These are phyloP conservation scores for Falco punctatus DNA, from an alignment of 2,113 vertebrate species.

Conservation along the genomic window DNA sequence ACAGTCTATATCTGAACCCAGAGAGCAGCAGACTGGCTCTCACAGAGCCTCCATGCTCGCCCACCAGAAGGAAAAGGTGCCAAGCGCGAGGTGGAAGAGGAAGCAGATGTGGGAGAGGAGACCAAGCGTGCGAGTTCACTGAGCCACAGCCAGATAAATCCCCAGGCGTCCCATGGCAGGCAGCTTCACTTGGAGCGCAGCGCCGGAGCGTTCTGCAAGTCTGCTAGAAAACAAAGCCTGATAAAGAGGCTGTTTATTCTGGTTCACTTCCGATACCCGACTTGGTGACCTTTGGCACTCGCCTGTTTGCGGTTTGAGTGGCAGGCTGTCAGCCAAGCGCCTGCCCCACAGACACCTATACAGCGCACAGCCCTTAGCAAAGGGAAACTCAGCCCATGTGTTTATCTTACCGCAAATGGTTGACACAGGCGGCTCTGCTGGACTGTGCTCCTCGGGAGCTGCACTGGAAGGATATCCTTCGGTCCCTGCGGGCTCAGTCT, in stretches of 20 bases:
- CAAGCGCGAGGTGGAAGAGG: conserved; percentile 2
- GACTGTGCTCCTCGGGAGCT: neutral
- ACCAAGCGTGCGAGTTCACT: neutral
- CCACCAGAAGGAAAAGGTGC: conserved; percentile 6
- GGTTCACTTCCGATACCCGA: conserved; percentile 34
- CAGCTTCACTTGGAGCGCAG: neutral
- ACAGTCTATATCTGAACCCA: neutral
- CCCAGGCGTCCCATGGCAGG: neutral
- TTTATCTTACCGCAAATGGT: neutral
- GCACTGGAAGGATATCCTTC: neutral
- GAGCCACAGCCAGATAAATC: conserved; percentile 30
- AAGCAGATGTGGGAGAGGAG: conserved; percentile 51
- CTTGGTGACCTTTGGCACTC: neutral
- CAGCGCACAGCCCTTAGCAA: neutral
- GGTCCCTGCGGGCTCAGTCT: rapidly evolving
- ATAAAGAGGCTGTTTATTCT: conserved; percentile 52
- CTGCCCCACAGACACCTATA: neutral
- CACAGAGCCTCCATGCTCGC: neutral
- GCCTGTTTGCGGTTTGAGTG: neutral
- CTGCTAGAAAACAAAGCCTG: conserved; percentile 23
- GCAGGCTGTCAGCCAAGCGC: neutral
- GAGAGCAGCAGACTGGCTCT: neutral
- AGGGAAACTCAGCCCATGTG: neutral
- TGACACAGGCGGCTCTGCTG: neutral
- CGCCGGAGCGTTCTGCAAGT: neutral